Base-by-base conservation (phyloP, 2,797 vertebrate genomes). In the Bradypus variegatus region DNA sequence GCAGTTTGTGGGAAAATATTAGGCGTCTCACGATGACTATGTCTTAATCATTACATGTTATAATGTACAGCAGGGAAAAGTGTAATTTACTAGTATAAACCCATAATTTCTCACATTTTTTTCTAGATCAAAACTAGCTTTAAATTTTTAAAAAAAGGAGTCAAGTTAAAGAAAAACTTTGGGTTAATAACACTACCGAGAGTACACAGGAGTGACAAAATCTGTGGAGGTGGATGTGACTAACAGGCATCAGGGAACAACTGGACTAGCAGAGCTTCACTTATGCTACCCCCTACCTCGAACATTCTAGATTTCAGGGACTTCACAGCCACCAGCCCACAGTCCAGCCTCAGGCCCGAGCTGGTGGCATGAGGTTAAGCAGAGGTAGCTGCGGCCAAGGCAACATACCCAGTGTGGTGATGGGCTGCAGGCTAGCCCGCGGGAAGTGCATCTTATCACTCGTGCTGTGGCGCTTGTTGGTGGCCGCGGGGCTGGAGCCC, bases 381-480 rank as follows among this genome's bases (percentile, higher is more conserved):
- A 2, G 36, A 23, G 41, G 18, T 6, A 36, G 29, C 2, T 16
- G 31, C 0, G 8, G 25, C 41, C 45, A 72, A 27, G 7, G 53
- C 45, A 29, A 76, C 97, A 73, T 97, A 99, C 99, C 99, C 95
- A 99, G 97, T 0, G 98, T 98, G 8, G 99, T 99, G 97, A 99
- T 99, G 85, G 98, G 98, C 96, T 99, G 98, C 55, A 99, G 97
- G 96, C 97, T 98, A 83, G 98, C 96, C n/a, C 98, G 97, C 0
- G 98, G 98, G 50, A 99, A 99, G 95, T 98, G 98, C 94, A 99
- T 98, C 96, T 98, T 99, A 82, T 99, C 98, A 0, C 97, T 97
- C 55, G 97, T 97, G 86, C 98, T 99, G 96, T 98, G 98, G 53
- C 98, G 98, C 96, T 99, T 99, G 97, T 98, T 99, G 9, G 98